These are phyloP conservation scores for Choreutis nemorana DNA, from an alignment of 2,888 invertebrate genomes.

Conservation along the genomic window DNA sequence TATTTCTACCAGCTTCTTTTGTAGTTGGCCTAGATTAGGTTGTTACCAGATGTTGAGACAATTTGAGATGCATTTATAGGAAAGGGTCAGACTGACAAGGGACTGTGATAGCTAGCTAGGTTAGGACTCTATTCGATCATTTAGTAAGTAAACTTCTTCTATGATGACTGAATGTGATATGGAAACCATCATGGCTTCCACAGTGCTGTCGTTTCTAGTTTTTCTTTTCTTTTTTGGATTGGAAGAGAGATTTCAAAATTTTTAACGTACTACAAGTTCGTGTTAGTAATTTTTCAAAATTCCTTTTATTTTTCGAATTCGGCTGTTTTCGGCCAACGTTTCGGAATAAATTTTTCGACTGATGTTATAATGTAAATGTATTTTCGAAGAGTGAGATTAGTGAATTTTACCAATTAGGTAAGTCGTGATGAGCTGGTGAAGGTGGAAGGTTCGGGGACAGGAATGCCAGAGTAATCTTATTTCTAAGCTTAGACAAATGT, in stretches of 20 bases:
- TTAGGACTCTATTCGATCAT: constrained; percentile 58
- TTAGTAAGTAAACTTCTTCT: constrained; percentile 52
- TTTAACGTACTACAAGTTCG: constrained; percentile 17
- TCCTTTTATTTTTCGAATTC: constrained; percentile 20
- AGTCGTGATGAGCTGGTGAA: constrained; percentile 39
- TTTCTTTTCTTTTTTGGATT: constrained; percentile 30
- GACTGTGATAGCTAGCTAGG: constrained; percentile 65
- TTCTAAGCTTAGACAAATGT: constrained; percentile 51
- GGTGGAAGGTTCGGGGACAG: constrained; percentile 43
- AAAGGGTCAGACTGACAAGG: constrained; percentile 65
- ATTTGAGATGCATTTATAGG: constrained; percentile 58
- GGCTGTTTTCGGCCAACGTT: constrained; percentile 17
- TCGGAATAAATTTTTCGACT: constrained; percentile 47
- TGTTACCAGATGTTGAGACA: constrained; percentile 60
- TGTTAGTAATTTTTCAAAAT: constrained; percentile 33
- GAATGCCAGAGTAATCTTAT: constrained; percentile 53
- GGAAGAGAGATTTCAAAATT: constrained; percentile 30
- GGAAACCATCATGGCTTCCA: no score
- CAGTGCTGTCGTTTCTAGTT: no score
- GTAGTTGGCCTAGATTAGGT: constrained; percentile 54
- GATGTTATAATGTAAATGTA: constrained; percentile 44
- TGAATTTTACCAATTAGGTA: constrained; percentile 44
- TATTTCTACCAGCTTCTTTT: constrained; percentile 46
- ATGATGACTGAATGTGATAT: constrained; percentile 28
- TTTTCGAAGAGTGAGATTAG: constrained; percentile 52